A percentile compares a stretch with the other conserved stretches of the same genome.
Conservation (phyloP, 1,140 invertebrate species). For the Subanguina moxae region DNA sequence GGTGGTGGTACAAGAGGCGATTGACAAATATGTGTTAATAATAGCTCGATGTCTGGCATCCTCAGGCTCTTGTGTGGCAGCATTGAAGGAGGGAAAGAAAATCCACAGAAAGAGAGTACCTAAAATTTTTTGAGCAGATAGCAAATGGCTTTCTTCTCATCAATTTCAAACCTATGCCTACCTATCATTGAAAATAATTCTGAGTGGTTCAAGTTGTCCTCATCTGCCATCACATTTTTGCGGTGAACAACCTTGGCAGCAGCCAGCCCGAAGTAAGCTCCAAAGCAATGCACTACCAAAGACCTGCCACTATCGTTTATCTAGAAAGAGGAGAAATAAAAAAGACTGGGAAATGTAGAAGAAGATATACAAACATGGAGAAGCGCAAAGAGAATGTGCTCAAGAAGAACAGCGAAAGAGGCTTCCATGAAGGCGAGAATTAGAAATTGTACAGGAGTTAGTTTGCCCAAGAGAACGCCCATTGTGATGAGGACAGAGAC, state of each 20-base stretch:
- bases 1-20: constrained; percentile 61
- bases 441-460: constrained; percentile 60
- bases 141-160: too few species aligned
- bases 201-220: constrained; percentile 43
- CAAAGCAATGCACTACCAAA: constrained; percentile 88
- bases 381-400: constrained; percentile 60
- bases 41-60: constrained; percentile 63
- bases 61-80: constrained; percentile 49
- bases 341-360: too few species aligned
- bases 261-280: constrained; percentile 77
- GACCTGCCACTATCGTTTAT: constrained; percentile 72
- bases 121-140: constrained; percentile 16
- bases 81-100: constrained; percentile 63
- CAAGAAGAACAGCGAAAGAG: constrained; percentile 60
- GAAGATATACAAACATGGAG: constrained; percentile 30
- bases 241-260: constrained; percentile 41
- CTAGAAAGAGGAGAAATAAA: constrained; percentile 55
- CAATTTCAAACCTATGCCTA: constrained; percentile 3
- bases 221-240: constrained; percentile 39
- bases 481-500: constrained; percentile 64
- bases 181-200: constrained; percentile 59
- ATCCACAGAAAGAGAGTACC: constrained; percentile 63
- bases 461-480: constrained; percentile 64
- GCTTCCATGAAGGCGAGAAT: constrained; percentile 63
- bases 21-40: constrained; percentile 63